Evolutionary conservation across 2,113 vertebrate genomes (phyloP), one percentile per base, ranked within the genome.

Genomic region (Malurus melanocephalus): DNA sequence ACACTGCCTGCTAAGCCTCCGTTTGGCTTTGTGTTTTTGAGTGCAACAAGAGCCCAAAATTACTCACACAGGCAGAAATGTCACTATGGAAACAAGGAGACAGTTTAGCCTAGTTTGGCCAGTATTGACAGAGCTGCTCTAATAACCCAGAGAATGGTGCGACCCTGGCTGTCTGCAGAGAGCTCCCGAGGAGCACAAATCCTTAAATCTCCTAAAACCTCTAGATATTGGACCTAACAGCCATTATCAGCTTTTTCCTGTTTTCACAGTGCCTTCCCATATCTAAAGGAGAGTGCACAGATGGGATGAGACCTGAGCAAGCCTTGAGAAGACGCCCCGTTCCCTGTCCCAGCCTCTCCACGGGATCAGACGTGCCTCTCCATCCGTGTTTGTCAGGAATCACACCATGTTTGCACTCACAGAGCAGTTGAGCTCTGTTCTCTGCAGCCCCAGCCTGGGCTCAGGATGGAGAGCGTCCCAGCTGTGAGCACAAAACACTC

Each of bases 41-140:
- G 26, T 74, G 77, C 51, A 56, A 87, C 60, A 65, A 56, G 24
- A 94, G 57, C 64, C 77, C 80, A 48, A 82, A 82, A 87, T 90
- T 80, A 68, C 88, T 95, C 88, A 66, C 52, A 74, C 74, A 59
- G 71, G 59, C 89, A 94, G 93, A 82, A 93, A 89, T 91, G 92
- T 96, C 91, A 88, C 95, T 95, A 96, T 96, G 95, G 96, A 96
- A 96, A 96, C 96, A 62, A 91, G 85, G 72, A 93, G 68, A 16
- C 16, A 64, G 80, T 86, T 93, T 88, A 80, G 69, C 56, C 55
- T 68, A 18, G 38, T 91, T 93, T 91, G 92, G 80, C 65, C 90
- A 33, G 83, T 45, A 73, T 40, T 86, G 86, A 76, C 77, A 92
- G 53, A 78, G 73, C 73, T 17, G 3, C 57, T 91, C 61, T 78